Evolutionary conservation across 2,797 vertebrate species (phyloP), one percentile per base, ranked within the genome.

Genomic region (Scolopax bukidnonensis): DNA sequence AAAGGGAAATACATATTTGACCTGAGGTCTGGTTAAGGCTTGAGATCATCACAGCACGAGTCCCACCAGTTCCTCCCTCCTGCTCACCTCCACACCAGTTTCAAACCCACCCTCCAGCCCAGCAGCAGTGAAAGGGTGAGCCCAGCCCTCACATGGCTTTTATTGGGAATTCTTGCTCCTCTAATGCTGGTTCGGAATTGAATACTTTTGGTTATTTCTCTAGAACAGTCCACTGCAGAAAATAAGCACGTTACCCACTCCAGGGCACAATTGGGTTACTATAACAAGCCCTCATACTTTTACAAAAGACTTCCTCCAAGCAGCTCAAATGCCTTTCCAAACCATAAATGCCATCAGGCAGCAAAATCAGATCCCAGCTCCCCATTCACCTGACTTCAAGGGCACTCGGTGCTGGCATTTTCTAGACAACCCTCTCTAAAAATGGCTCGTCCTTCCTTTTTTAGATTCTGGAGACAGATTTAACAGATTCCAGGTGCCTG

Each of bases 61-160:
- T 95, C 87, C 94, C 90, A 38, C n/a, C 8, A 10, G 57, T 9
- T 78, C 87, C 53, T 94, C 76, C 48, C 47, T 41, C 10, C 67
- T 65, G 51, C 84, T 65, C 28, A 6, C 81, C n/a, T 85, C 51
- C 40, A 33, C 9, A 8, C 43, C 41, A 28, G 56, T 54, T 56
- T 63, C 65, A 83, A 51, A 11, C 25, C 6, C 8, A 1, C 25
- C 12, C 40, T 36, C 12, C 68, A 56, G 41, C 38, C 9, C 17
- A 38, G 45, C 1, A 0, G 43, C 7, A 2, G 4, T 0, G 0
- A 5, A 48, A 25, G 18, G 59, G 10, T 6, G 56, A 79, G 10
- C 45, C 70, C 41, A 41, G 57, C 4, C 50, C 38, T 60, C 5
- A 0, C 17, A 2, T 4, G 0, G 0, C 30, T 56, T 43, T 45